Evolutionary conservation across 2,888 invertebrate genomes (phyloP).

Genomic region (Octonoba sinensis): DNA sequence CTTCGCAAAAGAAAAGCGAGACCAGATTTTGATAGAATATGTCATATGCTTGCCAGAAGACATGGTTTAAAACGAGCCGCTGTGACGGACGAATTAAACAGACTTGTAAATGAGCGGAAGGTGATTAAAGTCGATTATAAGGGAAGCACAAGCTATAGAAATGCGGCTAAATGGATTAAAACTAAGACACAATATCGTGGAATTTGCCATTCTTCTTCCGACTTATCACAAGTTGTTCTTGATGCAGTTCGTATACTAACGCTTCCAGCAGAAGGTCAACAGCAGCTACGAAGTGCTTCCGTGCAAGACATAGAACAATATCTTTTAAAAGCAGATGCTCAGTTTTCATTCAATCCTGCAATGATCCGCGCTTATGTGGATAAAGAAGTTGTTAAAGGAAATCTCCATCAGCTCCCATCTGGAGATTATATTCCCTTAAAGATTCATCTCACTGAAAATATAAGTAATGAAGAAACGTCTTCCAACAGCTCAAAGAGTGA

Average conservation of each 20-base stretch:
- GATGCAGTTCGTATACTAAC: slow-evolving; percentile 39
- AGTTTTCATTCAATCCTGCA: slow-evolving; percentile 67
- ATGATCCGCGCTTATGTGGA: slow-evolving; percentile 77
- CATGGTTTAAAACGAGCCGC: slow-evolving; percentile 80
- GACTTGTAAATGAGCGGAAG: slow-evolving; percentile 81
- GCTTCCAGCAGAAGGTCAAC: slow-evolving; percentile 16
- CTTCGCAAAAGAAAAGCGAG: slow-evolving; percentile 86
- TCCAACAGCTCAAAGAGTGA: slow-evolving; percentile 9
- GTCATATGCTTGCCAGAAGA: slow-evolving; percentile 83
- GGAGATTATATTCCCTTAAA: slow-evolving; percentile 66
- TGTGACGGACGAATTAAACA: slow-evolving; percentile 80
- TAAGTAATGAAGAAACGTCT: neutral
- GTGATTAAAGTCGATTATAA: slow-evolving; percentile 88
- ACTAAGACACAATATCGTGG: slow-evolving; percentile 75
- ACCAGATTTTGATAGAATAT: slow-evolving; percentile 85
- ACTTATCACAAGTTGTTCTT: slow-evolving; percentile 34
- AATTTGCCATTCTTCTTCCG: slow-evolving; percentile 36
- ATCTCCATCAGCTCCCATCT: slow-evolving; percentile 75
- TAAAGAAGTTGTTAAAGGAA: slow-evolving; percentile 80
- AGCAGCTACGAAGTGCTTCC: slow-evolving; percentile 65
- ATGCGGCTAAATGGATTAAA: slow-evolving; percentile 81
- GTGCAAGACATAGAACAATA: slow-evolving; percentile 69
- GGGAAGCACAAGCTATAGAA: slow-evolving; percentile 86
- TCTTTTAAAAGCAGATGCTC: slow-evolving; percentile 68
- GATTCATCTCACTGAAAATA: slow-evolving; percentile 4